Percentiles rank a stretch among this genome's conserved stretches.
Conservation (phyloP, 2,797 vertebrate genomes). For the Oreonectes daqikongensis region DNA sequence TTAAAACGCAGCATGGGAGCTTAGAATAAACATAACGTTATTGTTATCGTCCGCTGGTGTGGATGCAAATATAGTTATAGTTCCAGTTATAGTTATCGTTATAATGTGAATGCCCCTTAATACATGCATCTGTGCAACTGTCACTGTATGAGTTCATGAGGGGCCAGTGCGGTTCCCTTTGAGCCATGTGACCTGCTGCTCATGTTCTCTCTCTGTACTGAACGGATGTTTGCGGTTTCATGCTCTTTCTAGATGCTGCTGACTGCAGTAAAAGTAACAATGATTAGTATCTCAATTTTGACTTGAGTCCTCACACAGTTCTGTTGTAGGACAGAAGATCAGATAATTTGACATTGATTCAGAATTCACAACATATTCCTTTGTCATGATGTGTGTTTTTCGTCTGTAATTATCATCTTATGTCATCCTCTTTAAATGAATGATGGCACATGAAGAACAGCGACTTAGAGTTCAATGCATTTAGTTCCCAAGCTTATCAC, state of each 20-base stretch:
- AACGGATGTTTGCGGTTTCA: conserved; percentile 51
- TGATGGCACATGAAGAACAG: not conserved
- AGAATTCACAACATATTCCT: not conserved
- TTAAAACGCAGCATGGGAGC: too few species aligned
- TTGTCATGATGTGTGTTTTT: not conserved
- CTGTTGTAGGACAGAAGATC: not conserved
- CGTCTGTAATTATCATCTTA: not conserved
- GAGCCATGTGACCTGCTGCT: conserved; percentile 34
- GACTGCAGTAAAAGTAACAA: conserved; percentile 23
- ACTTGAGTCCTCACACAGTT: not conserved
- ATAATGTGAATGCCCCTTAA: not conserved
- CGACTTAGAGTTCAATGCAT: not conserved
- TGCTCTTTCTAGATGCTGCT: conserved; percentile 33
- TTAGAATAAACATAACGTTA: too few species aligned
- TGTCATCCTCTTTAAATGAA: not conserved
- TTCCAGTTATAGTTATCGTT: too few species aligned
- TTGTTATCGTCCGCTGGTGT: too few species aligned
- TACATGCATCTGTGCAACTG: not conserved
- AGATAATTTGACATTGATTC: conserved; percentile 1
- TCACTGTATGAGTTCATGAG: conserved; percentile 7
- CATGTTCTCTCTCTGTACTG: conserved; percentile 1
- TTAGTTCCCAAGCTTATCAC: conserved; percentile 1
- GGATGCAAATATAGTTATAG: too few species aligned
- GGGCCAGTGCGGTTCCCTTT: not conserved
- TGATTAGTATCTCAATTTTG: conserved; percentile 22